Percentiles rank a stretch among this genome's conserved stretches.
Conservation (phyloP, 2,797 vertebrate genomes). For the Myripristis murdjan region DNA sequence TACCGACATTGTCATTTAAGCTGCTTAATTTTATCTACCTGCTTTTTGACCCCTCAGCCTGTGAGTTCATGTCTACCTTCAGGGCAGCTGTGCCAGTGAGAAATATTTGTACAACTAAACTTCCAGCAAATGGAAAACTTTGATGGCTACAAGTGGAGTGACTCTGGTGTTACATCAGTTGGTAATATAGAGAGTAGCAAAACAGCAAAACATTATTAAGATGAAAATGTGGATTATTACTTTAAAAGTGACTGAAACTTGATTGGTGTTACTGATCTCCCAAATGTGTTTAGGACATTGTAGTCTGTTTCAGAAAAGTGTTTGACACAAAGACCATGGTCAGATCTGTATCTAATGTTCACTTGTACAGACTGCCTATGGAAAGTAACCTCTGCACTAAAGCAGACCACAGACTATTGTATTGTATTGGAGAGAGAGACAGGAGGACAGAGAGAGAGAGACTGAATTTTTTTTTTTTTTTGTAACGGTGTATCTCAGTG, state of each 20-base stretch:
- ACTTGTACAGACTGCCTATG: slow-evolving; percentile 13
- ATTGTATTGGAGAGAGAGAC: slow-evolving; percentile 22
- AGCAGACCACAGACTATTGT: slow-evolving; percentile 15
- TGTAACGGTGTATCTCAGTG: slow-evolving; percentile 28
- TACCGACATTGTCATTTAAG: too few relatives aligned
- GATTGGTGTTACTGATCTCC: too few relatives aligned
- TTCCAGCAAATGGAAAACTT: not conserved
- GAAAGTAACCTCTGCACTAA: slow-evolving; percentile 39
- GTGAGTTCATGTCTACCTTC: not conserved
- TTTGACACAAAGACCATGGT: slow-evolving; percentile 31
- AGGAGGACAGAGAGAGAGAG: slow-evolving; percentile 23
- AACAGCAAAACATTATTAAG: too few relatives aligned
- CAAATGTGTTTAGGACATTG: not conserved
- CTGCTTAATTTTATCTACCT: not conserved
- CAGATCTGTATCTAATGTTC: not conserved
- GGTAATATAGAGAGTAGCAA: too few relatives aligned
- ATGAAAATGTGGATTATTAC: too few relatives aligned
- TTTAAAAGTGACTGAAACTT: too few relatives aligned
- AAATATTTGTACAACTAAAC: not conserved
- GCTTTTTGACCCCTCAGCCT: not conserved
- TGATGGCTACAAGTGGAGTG: not conserved
- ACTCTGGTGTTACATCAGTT: not conserved
- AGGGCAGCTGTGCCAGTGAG: not conserved
- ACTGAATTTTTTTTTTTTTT: slow-evolving; percentile 47
- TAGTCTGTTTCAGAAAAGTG: slow-evolving; percentile 9